Evolutionary conservation across 2,888 invertebrate genomes (phyloP).

Genomic region (Cantharis flavilabris): DNA sequence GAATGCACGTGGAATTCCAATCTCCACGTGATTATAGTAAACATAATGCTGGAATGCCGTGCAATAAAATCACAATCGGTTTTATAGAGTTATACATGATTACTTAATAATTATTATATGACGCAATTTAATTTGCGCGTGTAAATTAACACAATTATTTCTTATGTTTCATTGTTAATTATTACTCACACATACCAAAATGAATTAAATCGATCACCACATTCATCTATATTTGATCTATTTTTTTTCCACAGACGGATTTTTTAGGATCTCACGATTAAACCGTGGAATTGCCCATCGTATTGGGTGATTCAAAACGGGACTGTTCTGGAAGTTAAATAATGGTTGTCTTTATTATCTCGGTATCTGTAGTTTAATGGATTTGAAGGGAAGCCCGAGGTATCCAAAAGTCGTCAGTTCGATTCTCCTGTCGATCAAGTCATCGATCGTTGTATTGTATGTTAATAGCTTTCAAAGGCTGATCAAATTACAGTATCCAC

Average conservation of each 20-base stretch:
- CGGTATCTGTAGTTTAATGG: too few relatives aligned
- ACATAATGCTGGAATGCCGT: slow-evolving; percentile 13
- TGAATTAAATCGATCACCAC: neutral
- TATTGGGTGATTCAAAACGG: too few relatives aligned
- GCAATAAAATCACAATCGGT: slow-evolving; percentile 20
- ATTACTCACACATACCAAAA: neutral
- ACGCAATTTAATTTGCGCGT: neutral
- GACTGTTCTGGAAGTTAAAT: too few relatives aligned
- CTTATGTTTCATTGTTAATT: neutral
- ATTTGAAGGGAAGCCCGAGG: too few relatives aligned
- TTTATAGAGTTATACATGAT: slow-evolving; percentile 18
- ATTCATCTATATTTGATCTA: neutral
- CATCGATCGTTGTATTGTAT: too few relatives aligned
- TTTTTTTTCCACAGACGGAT: neutral
- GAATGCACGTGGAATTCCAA: slow-evolving; percentile 10
- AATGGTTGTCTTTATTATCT: too few relatives aligned
- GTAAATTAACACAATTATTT: neutral
- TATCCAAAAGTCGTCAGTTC: too few relatives aligned
- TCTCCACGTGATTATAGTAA: slow-evolving; percentile 18
- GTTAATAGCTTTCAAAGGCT: too few relatives aligned
- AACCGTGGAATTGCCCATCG: too few relatives aligned
- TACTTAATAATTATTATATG: slow-evolving; percentile 7
- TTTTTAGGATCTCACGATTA: too few relatives aligned
- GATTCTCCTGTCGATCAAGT: too few relatives aligned
- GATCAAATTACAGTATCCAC: too few relatives aligned